Conservation (phyloP, 2,888 invertebrate species). For the Tineola bisselliella region DNA sequence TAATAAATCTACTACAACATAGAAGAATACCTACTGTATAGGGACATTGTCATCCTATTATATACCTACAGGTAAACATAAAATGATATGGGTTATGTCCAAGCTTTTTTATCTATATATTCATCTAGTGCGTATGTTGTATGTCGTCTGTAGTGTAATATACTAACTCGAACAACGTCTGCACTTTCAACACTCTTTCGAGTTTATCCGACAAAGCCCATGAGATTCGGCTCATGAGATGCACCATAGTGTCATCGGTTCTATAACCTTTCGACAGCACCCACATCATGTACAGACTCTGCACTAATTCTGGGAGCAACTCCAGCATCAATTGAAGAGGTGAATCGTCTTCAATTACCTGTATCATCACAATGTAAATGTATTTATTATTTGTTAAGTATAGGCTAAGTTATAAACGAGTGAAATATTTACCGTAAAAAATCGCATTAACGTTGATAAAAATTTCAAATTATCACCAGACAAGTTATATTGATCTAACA, state of each 20-base stretch:
- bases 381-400: too few species aligned
- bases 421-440: conserved; percentile 68
- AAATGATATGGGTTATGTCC: too few species aligned
- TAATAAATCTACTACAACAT: too few species aligned
- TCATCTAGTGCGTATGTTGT: too few species aligned
- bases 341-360: conserved; percentile 76
- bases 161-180: conserved; percentile 79
- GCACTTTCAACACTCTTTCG: conserved; percentile 73
- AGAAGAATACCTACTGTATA: too few species aligned
- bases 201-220: conserved; percentile 84
- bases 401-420: too few species aligned
- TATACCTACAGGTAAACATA: too few species aligned
- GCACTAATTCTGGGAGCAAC: conserved; percentile 80
- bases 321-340: conserved; percentile 78
- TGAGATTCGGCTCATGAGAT: conserved; percentile 82
- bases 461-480: conserved; percentile 84
- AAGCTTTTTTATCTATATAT: too few species aligned
- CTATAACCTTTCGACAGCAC: conserved; percentile 87
- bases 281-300: conserved; percentile 91
- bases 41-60: too few species aligned
- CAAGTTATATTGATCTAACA: conserved; percentile 73
- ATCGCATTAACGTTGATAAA: conserved; percentile 76
- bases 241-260: conserved; percentile 86
- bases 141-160: too few species aligned
- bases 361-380: not conserved